phyloP scores from a whole-genome alignment of 2,797 vertebrate species.

The Aeoliscus strigatus region DNA sequence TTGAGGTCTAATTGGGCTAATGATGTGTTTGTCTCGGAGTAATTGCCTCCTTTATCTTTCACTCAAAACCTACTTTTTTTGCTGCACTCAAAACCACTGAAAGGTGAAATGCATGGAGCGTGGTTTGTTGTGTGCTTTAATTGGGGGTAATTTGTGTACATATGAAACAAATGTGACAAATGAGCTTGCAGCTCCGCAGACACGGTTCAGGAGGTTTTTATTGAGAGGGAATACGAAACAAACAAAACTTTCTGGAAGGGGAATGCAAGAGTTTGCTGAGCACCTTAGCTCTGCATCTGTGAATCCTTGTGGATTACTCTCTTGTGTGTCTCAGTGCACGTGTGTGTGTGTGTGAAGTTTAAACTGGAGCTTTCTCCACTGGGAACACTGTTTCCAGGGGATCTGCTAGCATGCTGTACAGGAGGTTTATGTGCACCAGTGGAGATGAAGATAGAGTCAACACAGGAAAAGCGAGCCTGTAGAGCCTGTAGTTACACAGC shows the following conservation, averaged over 20 bases:
- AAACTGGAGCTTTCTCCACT: constrained; percentile 39
- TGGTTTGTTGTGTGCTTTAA: constrained; percentile 35
- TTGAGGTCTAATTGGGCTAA: constrained; percentile 55
- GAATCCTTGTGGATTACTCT: constrained; percentile 14
- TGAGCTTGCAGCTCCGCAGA: constrained; percentile 10
- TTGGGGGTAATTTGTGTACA: constrained; percentile 41
- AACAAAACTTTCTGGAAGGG: constrained; percentile 30
- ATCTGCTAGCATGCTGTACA: constrained; percentile 46
- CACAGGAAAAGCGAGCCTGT: constrained; percentile 56
- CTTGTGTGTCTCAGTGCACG: constrained; percentile 1
- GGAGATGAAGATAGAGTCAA: constrained; percentile 53
- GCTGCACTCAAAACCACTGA: constrained; percentile 7
- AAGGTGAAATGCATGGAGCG: constrained; percentile 37
- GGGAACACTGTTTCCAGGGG: constrained; percentile 55
- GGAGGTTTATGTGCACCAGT: constrained; percentile 47
- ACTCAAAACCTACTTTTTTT: constrained; percentile 30
- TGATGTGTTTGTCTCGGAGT: constrained; percentile 38
- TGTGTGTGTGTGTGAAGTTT: constrained; percentile 35
- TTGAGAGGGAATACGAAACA: constrained; percentile 25
- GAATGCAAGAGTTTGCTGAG: constrained; percentile 21
- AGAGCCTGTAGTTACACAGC: constrained; percentile 49
- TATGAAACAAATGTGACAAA: constrained; percentile 47
- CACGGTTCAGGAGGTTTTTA: constrained; percentile 22
- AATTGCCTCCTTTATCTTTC: constrained; percentile 54
- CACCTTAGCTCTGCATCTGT: constrained; percentile 20